These are phyloP conservation scores for Tachysurus fulvidraco DNA, from an alignment of 2,113 vertebrate species.

Conservation along the genomic window DNA sequence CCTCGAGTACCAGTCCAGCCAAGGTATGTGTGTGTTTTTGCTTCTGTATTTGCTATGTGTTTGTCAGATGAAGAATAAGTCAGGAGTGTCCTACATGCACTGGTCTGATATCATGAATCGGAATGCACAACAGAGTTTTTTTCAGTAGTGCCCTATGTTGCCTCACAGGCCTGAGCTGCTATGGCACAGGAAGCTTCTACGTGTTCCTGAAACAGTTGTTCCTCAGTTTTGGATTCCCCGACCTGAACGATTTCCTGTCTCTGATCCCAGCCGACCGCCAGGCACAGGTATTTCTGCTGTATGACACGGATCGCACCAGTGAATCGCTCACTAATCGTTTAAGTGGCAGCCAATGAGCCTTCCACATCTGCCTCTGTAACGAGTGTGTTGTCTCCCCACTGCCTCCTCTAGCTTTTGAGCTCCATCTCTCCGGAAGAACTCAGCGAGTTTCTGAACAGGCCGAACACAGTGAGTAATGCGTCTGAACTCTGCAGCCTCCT, in stretches of 20 bases:
- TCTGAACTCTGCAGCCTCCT: conserved; percentile 62
- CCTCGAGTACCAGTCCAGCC: conserved; percentile 31
- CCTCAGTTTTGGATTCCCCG: conserved; percentile 63
- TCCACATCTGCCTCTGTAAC: neutral
- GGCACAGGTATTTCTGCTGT: conserved; percentile 37
- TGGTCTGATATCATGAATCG: neutral
- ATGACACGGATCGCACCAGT: neutral
- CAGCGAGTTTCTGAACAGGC: conserved; percentile 55
- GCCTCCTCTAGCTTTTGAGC: conserved; percentile 60
- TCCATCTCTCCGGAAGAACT: conserved; percentile 64
- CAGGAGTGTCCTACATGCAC: too few species aligned
- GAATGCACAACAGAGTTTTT: neutral
- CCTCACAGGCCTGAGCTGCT: neutral
- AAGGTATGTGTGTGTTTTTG: conserved; percentile 40
- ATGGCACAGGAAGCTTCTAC: neutral
- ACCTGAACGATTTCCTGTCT: conserved; percentile 56
- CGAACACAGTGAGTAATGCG: conserved; percentile 39
- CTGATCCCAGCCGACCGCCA: conserved; percentile 42
- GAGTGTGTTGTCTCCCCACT: neutral
- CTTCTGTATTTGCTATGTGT: neutral
- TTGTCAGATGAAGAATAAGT: too few species aligned
- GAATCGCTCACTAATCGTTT: neutral
- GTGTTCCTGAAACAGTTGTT: conserved; percentile 44
- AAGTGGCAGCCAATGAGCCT: neutral
- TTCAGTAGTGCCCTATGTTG: neutral